These are phyloP conservation scores for Petrophora chlorosata DNA, from an alignment of 2,888 invertebrate genomes.

Conservation along the genomic window DNA sequence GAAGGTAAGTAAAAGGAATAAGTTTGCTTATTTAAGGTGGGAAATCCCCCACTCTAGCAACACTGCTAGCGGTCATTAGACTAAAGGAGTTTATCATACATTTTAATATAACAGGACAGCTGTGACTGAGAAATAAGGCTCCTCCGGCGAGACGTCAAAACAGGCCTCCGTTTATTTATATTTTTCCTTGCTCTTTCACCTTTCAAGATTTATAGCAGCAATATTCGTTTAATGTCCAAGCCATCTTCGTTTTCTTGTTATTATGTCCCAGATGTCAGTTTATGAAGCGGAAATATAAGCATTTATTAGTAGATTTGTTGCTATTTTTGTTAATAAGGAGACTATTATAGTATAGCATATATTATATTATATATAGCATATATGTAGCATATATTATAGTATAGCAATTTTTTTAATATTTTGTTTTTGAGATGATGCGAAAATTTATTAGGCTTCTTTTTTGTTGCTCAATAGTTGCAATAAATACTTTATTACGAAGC, in stretches of 20 bases:
- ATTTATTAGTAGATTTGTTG: constrained; percentile 20
- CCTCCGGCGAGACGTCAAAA: constrained; percentile 59
- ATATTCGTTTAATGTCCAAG: constrained; percentile 59
- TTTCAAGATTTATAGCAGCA: constrained; percentile 64
- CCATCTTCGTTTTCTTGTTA: constrained; percentile 44
- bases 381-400: no score
- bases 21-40: background rate
- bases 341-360: no score
- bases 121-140: constrained; percentile 51
- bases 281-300: constrained; percentile 35
- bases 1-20: no score
- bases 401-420: no score
- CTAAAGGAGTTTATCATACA: constrained; percentile 59
- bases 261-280: constrained; percentile 34
- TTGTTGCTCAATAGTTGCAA: no score
- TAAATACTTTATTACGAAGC: no score
- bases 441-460: no score
- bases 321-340: constrained; percentile 24
- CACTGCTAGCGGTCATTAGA: constrained; percentile 16
- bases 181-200: constrained; percentile 54
- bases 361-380: no score
- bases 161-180: constrained; percentile 62
- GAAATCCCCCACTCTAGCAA: constrained; percentile 1
- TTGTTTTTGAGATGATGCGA: no score
- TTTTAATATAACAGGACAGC: constrained; percentile 72